Conservation (phyloP, 2,113 vertebrate species). For the Tychaedon coryphoeus region DNA sequence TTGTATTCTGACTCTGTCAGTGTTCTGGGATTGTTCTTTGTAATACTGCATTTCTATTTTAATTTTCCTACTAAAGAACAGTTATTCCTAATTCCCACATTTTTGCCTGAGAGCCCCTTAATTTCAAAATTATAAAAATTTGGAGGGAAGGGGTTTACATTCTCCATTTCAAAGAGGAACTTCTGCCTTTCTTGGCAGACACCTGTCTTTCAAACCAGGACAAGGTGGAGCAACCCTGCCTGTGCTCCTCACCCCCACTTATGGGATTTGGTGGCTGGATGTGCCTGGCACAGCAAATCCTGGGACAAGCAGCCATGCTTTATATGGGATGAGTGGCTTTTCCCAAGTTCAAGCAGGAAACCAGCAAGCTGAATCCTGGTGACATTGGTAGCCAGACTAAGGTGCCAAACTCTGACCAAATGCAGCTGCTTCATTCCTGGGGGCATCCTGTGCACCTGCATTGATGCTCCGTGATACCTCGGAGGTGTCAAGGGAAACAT, state of each 20-base stretch:
- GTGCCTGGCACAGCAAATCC: background rate
- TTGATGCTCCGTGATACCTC: accelerated
- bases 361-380: background rate
- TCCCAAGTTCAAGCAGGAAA: background rate
- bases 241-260: accelerated
- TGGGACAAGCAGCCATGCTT: background rate
- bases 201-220: no score
- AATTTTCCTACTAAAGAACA: no score
- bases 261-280: background rate
- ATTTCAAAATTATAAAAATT: no score
- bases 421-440: background rate
- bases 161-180: no score
- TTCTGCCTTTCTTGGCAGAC: no score
- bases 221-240: background rate
- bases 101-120: no score
- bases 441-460: background rate
- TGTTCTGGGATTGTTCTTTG: no score
- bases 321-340: background rate
- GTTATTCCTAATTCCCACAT: no score
- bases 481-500: accelerated
- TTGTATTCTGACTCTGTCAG: no score
- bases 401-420: background rate
- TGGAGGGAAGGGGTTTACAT: no score
- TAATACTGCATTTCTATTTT: no score
- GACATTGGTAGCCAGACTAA: background rate